Percentiles rank a stretch among this genome's conserved stretches.
phyloP scores from a whole-genome alignment of 2,113 vertebrate genomes.

The Mustelus asterias region DNA sequence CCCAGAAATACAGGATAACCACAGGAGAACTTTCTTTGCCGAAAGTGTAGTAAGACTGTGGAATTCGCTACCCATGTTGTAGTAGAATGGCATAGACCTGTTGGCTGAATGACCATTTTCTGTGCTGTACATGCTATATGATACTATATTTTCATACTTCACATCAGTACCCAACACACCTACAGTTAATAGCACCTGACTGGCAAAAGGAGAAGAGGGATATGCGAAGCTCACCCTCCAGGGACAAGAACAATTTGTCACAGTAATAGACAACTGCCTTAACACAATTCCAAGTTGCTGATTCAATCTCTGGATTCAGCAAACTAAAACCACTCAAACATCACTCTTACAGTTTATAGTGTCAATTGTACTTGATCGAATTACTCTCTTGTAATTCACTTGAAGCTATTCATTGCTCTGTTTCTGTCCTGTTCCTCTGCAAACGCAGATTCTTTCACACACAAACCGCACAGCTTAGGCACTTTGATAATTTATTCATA shows the following conservation, averaged over 20 bases:
- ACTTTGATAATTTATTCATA: neutral
- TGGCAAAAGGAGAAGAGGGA: neutral
- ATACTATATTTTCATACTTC: neutral
- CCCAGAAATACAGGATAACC: neutral
- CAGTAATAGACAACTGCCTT: constrained; percentile 28
- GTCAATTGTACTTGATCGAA: constrained; percentile 23
- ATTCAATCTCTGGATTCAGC: constrained; percentile 33
- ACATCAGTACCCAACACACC: neutral
- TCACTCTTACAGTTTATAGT: constrained; percentile 24
- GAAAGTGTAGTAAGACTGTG: neutral
- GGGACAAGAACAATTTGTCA: constrained; percentile 20
- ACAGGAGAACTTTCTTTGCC: neutral
- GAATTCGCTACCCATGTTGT: neutral
- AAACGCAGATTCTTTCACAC: neutral
- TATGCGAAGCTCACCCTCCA: neutral
- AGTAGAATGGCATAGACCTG: neutral
- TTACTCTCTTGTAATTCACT: constrained; percentile 18
- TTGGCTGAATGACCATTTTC: neutral
- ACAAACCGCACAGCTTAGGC: neutral
- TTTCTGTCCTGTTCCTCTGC: neutral
- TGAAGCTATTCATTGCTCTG: neutral
- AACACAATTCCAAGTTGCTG: constrained; percentile 33
- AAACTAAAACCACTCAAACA: constrained; percentile 12
- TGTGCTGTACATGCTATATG: no score
- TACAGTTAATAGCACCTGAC: neutral